A percentile compares a stretch with the other conserved stretches of the same genome.
Conservation (phyloP, 1,140 invertebrate species). For the Pissodes strobi region DNA sequence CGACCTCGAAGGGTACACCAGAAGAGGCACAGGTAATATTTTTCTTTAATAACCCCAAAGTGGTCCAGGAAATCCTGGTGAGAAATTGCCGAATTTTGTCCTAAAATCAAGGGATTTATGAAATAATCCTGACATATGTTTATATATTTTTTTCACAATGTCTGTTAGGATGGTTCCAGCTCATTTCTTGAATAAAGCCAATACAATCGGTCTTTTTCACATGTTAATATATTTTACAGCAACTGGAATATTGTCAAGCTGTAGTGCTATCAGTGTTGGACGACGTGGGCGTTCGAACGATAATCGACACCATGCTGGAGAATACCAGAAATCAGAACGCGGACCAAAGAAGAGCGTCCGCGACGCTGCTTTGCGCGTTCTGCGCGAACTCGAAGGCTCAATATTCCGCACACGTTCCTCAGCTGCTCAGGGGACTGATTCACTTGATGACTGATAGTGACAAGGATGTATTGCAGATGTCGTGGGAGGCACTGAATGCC, state of each 20-base stretch:
- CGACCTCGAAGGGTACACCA: conserved; percentile 67
- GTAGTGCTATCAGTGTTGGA: conserved; percentile 90
- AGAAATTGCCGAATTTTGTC: no score
- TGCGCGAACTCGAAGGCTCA: conserved; percentile 87
- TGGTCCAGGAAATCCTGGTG: no score
- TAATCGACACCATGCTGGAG: conserved; percentile 90
- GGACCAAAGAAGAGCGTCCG: conserved; percentile 75
- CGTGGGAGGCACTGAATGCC: conserved; percentile 88
- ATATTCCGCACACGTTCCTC: conserved; percentile 84
- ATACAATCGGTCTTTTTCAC: conserved; percentile 3
- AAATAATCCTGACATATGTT: no score
- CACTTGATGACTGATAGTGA: conserved; percentile 83
- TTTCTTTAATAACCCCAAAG: no score
- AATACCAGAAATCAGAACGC: conserved; percentile 69
- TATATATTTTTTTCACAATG: no score
- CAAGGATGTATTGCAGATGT: conserved; percentile 78
- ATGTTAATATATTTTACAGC: conserved; percentile 53
- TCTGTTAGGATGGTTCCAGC: no score
- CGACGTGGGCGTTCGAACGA: conserved; percentile 82
- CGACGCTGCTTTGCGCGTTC: conserved; percentile 86
- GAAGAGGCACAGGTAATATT: conserved; percentile 71
- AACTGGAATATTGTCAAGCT: conserved; percentile 91
- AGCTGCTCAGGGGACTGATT: conserved; percentile 85
- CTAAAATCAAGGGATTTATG: no score
- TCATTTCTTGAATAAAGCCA: not conserved